These are phyloP conservation scores for Cotesia congregata DNA, from an alignment of 2,888 invertebrate genomes.

Conservation along the genomic window DNA sequence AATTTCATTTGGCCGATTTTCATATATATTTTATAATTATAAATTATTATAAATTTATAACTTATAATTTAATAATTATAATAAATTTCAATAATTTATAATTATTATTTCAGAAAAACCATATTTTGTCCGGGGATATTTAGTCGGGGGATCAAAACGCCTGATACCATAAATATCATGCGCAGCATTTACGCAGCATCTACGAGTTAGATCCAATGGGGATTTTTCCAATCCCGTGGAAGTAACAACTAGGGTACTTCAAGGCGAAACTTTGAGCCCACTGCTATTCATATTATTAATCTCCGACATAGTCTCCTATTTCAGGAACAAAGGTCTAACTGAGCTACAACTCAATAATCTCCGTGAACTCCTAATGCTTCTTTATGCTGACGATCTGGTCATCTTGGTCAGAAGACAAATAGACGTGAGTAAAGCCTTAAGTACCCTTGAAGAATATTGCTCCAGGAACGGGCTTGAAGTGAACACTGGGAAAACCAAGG, in stretches of 20 bases:
- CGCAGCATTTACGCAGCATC: background rate
- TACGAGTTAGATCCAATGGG: background rate
- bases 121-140: too few species aligned
- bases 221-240: background rate
- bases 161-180: background rate
- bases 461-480: background rate
- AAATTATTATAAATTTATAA: too few species aligned
- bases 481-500: background rate
- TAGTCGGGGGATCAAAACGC: too few species aligned
- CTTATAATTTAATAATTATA: too few species aligned
- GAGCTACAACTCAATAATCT: background rate
- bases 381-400: background rate
- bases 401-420: background rate
- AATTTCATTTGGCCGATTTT: too few species aligned
- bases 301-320: background rate
- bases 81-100: too few species aligned
- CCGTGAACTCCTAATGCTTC: background rate
- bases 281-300: background rate
- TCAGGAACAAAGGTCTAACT: background rate
- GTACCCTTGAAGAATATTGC: background rate
- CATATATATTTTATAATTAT: too few species aligned
- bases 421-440: background rate
- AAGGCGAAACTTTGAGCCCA: background rate
- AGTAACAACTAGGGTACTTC: background rate
- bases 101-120: too few species aligned